phyloP scores from a whole-genome alignment of 2,888 invertebrate genomes.

The Mythimna albipuncta region DNA sequence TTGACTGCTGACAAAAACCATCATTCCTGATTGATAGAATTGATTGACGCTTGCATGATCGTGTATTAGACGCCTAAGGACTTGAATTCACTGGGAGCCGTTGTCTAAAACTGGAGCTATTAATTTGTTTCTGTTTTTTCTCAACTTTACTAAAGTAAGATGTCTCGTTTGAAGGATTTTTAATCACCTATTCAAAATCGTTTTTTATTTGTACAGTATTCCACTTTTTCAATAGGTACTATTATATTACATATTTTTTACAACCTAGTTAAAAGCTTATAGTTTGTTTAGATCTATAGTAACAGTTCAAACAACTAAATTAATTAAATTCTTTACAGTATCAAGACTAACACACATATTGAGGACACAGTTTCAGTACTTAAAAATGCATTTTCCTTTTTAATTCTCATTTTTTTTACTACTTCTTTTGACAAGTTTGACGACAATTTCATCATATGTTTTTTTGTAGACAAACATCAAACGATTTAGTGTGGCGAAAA shows the following conservation, averaged over 20 bases:
- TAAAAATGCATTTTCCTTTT: slow-evolving; percentile 7
- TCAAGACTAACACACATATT: not conserved
- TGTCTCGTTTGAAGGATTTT: not conserved
- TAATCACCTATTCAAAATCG: not conserved
- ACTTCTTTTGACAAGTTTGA: too few relatives aligned
- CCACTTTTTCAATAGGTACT: not conserved
- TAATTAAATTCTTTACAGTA: slow-evolving; percentile 5
- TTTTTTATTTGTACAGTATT: not conserved
- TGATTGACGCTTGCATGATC: too few relatives aligned
- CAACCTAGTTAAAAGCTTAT: too few relatives aligned
- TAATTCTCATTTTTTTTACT: not conserved
- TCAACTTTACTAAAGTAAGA: not conserved
- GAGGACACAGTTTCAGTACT: not conserved
- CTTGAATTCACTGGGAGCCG: not conserved
- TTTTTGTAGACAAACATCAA: too few relatives aligned
- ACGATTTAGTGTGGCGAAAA: too few relatives aligned
- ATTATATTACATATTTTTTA: not conserved
- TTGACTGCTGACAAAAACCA: too few relatives aligned
- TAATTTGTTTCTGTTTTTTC: not conserved
- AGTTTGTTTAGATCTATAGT: not conserved
- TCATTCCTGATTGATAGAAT: too few relatives aligned
- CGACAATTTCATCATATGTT: too few relatives aligned
- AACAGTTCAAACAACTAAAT: not conserved
- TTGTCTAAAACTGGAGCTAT: not conserved
- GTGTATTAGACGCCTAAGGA: too few relatives aligned